Conservation (phyloP, 2,888 invertebrate species). For the Scaeva pyrastri region DNA sequence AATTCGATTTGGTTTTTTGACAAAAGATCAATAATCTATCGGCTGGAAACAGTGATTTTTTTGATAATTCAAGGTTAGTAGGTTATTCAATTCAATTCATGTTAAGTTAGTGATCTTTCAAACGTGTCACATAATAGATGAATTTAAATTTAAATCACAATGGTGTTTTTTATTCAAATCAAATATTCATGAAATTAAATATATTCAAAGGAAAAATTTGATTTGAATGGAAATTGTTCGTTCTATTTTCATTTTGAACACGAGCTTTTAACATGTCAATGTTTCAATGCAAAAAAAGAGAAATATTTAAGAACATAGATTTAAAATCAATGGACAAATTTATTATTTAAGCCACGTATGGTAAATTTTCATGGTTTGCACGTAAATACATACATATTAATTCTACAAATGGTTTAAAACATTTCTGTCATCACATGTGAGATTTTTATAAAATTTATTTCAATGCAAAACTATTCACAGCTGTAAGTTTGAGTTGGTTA, state of each 20-base stretch:
- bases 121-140: slow-evolving; percentile 3
- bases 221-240: background rate
- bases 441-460: no score
- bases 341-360: no score
- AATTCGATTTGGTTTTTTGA: background rate
- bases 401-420: no score
- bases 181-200: background rate
- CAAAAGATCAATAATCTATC: background rate
- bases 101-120: slow-evolving; percentile 8
- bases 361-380: no score
- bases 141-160: slow-evolving; percentile 21
- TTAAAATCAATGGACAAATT: no score
- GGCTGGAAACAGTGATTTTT: slow-evolving; percentile 14
- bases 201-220: background rate
- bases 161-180: background rate
- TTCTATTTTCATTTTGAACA: slow-evolving; percentile 13
- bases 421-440: no score
- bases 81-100: slow-evolving; percentile 17
- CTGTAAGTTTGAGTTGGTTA: no score
- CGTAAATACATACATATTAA: no score
- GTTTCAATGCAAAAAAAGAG: no score
- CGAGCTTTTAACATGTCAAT: no score
- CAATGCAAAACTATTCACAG: no score
- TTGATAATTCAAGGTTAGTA: slow-evolving; percentile 26
- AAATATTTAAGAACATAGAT: no score